These are phyloP conservation scores for Calidris pygmaea DNA, from an alignment of 2,113 vertebrate genomes.

Conservation along the genomic window DNA sequence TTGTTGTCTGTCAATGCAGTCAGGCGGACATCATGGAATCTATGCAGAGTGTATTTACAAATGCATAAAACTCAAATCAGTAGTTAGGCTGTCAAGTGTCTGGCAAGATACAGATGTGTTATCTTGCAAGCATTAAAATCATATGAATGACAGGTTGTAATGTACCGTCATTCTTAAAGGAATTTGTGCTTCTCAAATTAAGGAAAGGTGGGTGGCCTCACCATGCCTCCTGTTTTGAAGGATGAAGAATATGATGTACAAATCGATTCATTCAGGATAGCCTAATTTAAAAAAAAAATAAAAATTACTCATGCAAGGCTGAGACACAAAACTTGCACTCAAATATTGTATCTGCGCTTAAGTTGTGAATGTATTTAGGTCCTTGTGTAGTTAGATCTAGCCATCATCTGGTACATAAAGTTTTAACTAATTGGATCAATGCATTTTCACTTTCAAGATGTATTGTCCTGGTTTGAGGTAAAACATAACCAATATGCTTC, in stretches of 20 bases:
- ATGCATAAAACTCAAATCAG: not conserved
- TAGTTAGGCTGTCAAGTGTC: not conserved
- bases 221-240: not conserved
- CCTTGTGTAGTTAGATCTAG: not conserved
- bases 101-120: not conserved
- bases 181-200: not conserved
- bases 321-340: not conserved
- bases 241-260: not conserved
- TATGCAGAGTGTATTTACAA: not conserved
- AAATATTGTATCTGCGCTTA: not conserved
- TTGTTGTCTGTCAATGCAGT: not conserved
- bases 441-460: not conserved
- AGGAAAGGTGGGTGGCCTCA: not conserved
- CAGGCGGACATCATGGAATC: no score
- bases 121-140: not conserved
- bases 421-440: not conserved
- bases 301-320: not conserved
- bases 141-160: not conserved
- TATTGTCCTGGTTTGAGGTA: not conserved
- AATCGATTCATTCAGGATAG: not conserved
- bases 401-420: not conserved
- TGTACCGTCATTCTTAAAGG: not conserved
- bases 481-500: not conserved
- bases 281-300: not conserved
- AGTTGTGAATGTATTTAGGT: not conserved